Base-by-base conservation (phyloP, 2,888 invertebrate genomes). In the Ferdinandea cuprea region DNA sequence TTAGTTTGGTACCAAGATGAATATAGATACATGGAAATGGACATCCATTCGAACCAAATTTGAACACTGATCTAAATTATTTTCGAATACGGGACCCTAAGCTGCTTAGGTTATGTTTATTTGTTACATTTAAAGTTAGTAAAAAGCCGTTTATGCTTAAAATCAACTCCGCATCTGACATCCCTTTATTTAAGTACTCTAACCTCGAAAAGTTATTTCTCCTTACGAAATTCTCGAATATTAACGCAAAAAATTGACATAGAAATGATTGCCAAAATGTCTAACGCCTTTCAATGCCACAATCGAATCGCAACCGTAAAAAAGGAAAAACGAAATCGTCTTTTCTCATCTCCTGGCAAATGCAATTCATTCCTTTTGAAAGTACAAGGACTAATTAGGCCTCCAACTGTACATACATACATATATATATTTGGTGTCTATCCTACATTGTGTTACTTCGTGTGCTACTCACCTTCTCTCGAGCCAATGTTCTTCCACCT, bases 361-460 rank as follows among this genome's bases (percentile, higher is more conserved):
- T 40, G 35, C 28, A 56, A 35, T 69, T 71, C 50, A 56, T 65
- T 28, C 46, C 42, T 77, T 42, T 77, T 52, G 37, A 71, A 65
- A 32, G 77, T 66, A 65, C 77, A 71, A 71, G 81, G 77, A 65
- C 77, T 81, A 81, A 81, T 81, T 81, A 81, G 59, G 54, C 59
- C 71, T 65, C 65, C 59, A 69, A 56, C 58, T 63, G 48, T 69
- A 6, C 13, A 6, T 6, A 2, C 17, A 17, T n/a, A n/a, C n/a
- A n/a, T n/a, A n/a, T n/a, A n/a, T n/a, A 11, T 44, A 44, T 58
- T 61, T 25, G 25, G 8, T 50, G 19, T 50, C 40, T 58, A 56
- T 63, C 37, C 46, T 65, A 61, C 32, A n/a, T 59, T 65, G 50
- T 76, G 48, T 77, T 81, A 77, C 77, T 71, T 81, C 35, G 54